A percentile compares a stretch with the other conserved stretches of the same genome.
Conservation (phyloP, 2,797 vertebrate genomes). For the Liasis olivaceus region DNA sequence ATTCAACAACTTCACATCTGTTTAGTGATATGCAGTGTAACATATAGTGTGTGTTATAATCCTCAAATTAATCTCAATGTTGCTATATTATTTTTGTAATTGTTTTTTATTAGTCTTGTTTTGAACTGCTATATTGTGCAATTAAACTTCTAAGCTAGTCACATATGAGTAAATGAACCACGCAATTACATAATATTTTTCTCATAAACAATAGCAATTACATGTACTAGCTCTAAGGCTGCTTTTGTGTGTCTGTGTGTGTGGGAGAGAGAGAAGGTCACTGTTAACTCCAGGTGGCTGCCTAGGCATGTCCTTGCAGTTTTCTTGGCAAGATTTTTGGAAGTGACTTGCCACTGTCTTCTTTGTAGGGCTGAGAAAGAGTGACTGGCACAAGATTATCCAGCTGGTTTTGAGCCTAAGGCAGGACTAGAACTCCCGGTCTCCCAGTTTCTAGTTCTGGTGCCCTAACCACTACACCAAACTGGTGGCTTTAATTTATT, state of each 20-base stretch:
- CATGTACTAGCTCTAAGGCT: constrained; percentile 70
- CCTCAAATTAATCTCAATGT: constrained; percentile 61
- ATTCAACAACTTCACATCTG: constrained; percentile 44
- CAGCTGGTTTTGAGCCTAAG: not conserved
- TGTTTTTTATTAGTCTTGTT: constrained; percentile 56
- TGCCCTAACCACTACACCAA: not conserved
- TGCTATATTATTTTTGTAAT: constrained; percentile 52
- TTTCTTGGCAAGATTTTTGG: not conserved
- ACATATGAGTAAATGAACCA: constrained; percentile 75
- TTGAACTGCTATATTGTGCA: constrained; percentile 64
- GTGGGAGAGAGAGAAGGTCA: not conserved
- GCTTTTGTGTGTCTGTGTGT: constrained; percentile 6
- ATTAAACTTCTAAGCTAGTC: constrained; percentile 76
- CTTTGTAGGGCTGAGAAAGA: not conserved
- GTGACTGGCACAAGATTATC: not conserved
- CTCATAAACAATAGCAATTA: constrained; percentile 76
- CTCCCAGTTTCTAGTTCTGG: not conserved
- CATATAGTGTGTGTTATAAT: constrained; percentile 55
- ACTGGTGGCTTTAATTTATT: constrained; percentile 69
- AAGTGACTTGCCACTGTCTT: not conserved
- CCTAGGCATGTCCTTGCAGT: not conserved
- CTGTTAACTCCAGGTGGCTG: not conserved
- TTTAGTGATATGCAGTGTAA: constrained; percentile 55
- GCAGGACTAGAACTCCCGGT: too few relatives aligned
- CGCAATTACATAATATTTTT: constrained; percentile 75